Conservation (phyloP, 2,113 vertebrate genomes). For the Anarrhichthys ocellatus region DNA sequence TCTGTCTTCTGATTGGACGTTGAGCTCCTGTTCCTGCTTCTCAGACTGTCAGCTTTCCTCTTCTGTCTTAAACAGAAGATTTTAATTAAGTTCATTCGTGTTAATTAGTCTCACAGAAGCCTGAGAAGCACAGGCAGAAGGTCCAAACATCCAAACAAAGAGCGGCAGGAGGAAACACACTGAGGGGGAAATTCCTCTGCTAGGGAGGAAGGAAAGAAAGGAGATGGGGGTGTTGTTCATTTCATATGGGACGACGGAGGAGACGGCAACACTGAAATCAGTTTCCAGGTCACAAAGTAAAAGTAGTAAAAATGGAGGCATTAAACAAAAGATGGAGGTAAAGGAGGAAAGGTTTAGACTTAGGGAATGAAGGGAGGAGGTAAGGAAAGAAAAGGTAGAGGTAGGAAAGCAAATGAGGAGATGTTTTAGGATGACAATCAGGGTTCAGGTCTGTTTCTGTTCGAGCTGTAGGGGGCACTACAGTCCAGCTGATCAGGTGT, state of each 20-base stretch:
- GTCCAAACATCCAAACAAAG: slow-evolving; percentile 27
- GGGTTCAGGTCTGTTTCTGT: slow-evolving; percentile 11
- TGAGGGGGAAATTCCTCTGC: neutral
- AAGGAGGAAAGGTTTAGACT: neutral
- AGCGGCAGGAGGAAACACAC: neutral
- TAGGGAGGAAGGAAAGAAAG: neutral
- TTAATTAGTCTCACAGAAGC: slow-evolving; percentile 44
- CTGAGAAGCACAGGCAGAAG: slow-evolving; percentile 1
- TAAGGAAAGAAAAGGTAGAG: neutral
- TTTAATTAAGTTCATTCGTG: slow-evolving; percentile 51
- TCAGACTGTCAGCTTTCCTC: slow-evolving; percentile 1
- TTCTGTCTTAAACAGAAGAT: slow-evolving; percentile 7
- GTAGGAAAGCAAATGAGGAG: neutral
- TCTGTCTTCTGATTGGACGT: neutral
- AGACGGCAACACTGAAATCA: neutral
- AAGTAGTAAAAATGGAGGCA: neutral
- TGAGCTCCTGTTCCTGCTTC: neutral
- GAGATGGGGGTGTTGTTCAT: slow-evolving; percentile 12
- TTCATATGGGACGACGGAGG: neutral
- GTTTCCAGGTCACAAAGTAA: slow-evolving; percentile 38
- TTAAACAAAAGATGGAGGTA: neutral
- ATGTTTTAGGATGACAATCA: neutral
- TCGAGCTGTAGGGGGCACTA: slow-evolving; percentile 14
- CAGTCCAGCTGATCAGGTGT: slow-evolving; percentile 29
- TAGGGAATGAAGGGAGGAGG: neutral